Evolutionary conservation across 2,113 vertebrate genomes (phyloP).

Genomic region (Nycticebus coucang): DNA sequence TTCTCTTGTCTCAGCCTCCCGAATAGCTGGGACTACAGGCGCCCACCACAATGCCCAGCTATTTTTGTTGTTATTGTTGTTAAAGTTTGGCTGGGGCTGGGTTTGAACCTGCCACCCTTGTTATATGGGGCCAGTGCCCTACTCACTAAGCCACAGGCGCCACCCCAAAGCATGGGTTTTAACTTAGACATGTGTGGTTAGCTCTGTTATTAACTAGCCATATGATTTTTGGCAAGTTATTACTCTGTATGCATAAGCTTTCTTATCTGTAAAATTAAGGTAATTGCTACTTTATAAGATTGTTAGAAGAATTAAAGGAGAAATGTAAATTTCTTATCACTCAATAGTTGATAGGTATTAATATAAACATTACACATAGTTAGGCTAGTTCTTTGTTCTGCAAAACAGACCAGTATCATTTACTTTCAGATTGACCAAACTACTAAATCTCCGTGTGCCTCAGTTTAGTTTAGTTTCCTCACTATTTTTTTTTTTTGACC

Average conservation of each 20-base stretch:
- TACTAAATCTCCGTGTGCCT: neutral
- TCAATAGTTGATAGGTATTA: neutral
- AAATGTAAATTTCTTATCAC: neutral
- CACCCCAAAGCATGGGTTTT: neutral
- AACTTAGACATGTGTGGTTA: neutral
- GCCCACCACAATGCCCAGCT: too few species aligned
- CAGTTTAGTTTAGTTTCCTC: neutral
- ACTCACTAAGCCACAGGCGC: neutral
- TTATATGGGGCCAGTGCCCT: too few species aligned
- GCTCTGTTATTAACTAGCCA: neutral
- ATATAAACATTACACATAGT: neutral
- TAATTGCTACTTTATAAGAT: neutral
- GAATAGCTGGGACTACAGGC: too few species aligned
- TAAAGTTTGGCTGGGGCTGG: too few species aligned
- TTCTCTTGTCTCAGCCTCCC: too few species aligned
- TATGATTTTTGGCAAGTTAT: neutral
- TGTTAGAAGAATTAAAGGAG: neutral
- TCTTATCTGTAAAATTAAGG: neutral
- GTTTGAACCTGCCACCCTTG: too few species aligned
- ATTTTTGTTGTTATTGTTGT: too few species aligned
- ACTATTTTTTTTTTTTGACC: neutral
- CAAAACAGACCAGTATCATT: neutral
- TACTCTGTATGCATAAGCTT: neutral
- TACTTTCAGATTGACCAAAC: conserved; percentile 32
- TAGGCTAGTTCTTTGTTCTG: neutral